A percentile compares a stretch with the other conserved stretches of the same genome.
phyloP scores from a whole-genome alignment of 2,888 invertebrate genomes.

The Eilema depressum region DNA sequence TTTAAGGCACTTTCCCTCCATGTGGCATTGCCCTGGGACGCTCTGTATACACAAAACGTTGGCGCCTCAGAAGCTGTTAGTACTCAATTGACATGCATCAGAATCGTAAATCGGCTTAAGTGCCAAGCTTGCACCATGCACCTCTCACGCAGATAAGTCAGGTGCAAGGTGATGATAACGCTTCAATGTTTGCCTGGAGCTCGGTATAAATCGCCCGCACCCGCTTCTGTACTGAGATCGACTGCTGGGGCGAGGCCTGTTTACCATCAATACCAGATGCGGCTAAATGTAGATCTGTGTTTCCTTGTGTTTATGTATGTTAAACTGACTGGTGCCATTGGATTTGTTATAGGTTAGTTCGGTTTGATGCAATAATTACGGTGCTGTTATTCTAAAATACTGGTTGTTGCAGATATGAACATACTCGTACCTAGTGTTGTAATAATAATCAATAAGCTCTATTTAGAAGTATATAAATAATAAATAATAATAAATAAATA shows the following conservation, averaged over 20 bases:
- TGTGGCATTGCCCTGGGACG: too few relatives aligned
- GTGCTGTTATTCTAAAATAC: not conserved
- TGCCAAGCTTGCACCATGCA: conserved; percentile 19
- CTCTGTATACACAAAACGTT: conserved; percentile 1
- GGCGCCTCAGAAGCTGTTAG: conserved; percentile 28
- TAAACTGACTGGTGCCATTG: conserved; percentile 21
- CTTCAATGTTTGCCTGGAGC: conserved; percentile 68
- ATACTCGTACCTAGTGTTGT: too few relatives aligned
- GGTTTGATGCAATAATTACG: not conserved
- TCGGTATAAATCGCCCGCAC: conserved; percentile 63
- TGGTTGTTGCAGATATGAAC: not conserved
- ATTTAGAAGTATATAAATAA: not conserved
- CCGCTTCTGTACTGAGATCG: conserved; percentile 49
- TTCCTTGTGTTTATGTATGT: conserved; percentile 40
- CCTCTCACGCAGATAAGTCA: conserved; percentile 65
- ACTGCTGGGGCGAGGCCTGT: conserved; percentile 63
- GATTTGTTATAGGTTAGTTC: not conserved
- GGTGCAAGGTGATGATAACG: conserved; percentile 77
- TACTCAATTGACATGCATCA: conserved; percentile 66
- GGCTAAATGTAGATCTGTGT: conserved; percentile 61
- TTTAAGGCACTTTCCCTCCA: too few relatives aligned
- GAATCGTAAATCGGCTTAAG: conserved; percentile 76
- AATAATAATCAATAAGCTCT: not conserved
- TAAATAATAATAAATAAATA: too few relatives aligned
- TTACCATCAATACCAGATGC: conserved; percentile 67